Base-by-base conservation (phyloP, 2,888 invertebrate species). In the Drosophila austrosaltans region DNA sequence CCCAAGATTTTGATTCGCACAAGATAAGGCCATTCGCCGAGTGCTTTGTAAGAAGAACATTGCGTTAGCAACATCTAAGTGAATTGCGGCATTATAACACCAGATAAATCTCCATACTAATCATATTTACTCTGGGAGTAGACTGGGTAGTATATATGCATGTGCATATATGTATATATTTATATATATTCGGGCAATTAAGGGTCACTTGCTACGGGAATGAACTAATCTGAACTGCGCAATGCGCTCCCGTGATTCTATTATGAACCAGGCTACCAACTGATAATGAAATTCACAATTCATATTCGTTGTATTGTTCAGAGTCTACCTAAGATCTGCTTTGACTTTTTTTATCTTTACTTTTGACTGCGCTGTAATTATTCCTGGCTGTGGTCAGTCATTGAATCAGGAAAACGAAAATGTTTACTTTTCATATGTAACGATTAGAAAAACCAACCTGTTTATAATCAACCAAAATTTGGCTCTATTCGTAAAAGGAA, bases 121-220 rank as follows among this genome's bases (percentile, higher is more conserved):
- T 40, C 6, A 2, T 71, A 48, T 72, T 72, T 72, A 39, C 44
- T 53, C 58, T 36, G 12, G 36, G 61, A 28, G 54, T 56, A 67
- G 62, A 59, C 67, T 39, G 42, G 7, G 8, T 28, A 16, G 8
- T 8, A 36, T 36, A 36, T 8, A 36, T 36, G 36, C 10, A 12
- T 39, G 44, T 39, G 28, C 20, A 6, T 20, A 44, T 39, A 12
- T 32, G 5, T 6, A 32, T 20, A 20, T 20, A 44, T 8, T 8
- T 44, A 44, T 42, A 44, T 44, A 44, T 10, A 7, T n/a, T 48
- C 8, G 25, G 39, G 28, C 25, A 63, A 62, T 73, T 67, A 62
- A 62, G 53, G 53, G 53, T 22, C 53, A 53, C 53, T 10, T 53
- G 6, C 3, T 6, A 22, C 3, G 3, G 53, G 53, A 25, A 25